Evolutionary conservation across 2,888 invertebrate genomes (phyloP), one percentile per base, ranked within the genome.

Genomic region (Chouioia cunea): DNA sequence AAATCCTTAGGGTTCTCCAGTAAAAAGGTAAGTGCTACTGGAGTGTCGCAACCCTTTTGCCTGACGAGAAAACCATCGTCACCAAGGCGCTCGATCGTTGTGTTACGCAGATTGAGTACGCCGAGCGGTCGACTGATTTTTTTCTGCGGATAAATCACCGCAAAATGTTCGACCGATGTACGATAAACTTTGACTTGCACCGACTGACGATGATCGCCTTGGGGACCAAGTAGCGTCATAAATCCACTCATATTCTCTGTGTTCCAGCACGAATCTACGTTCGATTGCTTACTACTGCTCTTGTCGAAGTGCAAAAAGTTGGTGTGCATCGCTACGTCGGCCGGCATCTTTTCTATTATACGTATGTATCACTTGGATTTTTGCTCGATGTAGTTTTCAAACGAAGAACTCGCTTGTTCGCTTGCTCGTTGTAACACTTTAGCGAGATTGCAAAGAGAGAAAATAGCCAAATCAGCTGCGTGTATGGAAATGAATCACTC

Each of bases 221-320:
- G 88, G 60, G 89, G 88, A 1, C 89, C 88, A 47, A 89, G 77
- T 53, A 91, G 85, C 76, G 88, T 89, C 85, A 91, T 87, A 79
- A 89, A 88, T n/a, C 91, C 91, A 73, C 88, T 88, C 85, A 90
- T 91, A 73, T 89, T 87, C 83, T 90, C 91, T 15, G 89, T 89
- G 80, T 89, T 89, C 81, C 83, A 86, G 81, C 75, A 87, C 77
- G 85, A 88, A 84, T 81, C 86, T 81, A 80, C 76, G 77, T 81
- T 83, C 27, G 82, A 80, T 64, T 77, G 77, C 70, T 79, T 79
- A 73, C 80, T 58, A 57, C 81, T 80, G 57, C 79, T 77, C 68
- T 80, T 80, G 75, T 81, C 81, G 70, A 83, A 80, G 65, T 81
- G 79, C 47, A 84, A 77, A 75, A 82, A 83, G 73, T 80, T 83